These are phyloP conservation scores for Agrenia bidenticulata DNA, from an alignment of 2,888 invertebrate genomes.

Conservation along the genomic window DNA sequence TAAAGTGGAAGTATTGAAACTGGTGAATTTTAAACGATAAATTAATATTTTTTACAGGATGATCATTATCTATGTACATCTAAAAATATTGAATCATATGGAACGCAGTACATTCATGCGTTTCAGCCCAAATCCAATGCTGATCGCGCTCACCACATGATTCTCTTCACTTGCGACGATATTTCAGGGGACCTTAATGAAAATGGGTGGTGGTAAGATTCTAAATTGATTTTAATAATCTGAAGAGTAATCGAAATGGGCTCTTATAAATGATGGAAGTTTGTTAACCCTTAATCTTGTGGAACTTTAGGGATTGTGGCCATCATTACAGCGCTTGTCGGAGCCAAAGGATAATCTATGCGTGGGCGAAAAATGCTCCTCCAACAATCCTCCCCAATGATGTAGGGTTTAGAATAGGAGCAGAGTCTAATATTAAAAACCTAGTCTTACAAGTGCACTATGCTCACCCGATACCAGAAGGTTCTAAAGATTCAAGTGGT, in stretches of 20 bases:
- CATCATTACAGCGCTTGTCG: constrained; percentile 56
- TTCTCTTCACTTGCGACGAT: constrained; percentile 55
- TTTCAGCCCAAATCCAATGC: constrained; percentile 60
- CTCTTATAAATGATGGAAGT: constrained; percentile 43
- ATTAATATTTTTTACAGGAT: constrained; percentile 54
- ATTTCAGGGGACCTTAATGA: not conserved
- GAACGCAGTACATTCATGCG: constrained; percentile 52
- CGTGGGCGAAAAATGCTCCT: constrained; percentile 65
- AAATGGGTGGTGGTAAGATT: constrained; percentile 45
- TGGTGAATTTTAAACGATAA: constrained; percentile 3
- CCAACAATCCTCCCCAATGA: constrained; percentile 60
- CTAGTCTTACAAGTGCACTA: constrained; percentile 63
- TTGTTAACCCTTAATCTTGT: no score
- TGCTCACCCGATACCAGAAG: constrained; percentile 55
- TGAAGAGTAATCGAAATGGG: no score
- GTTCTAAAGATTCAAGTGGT: constrained; percentile 47
- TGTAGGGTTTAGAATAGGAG: constrained; percentile 62
- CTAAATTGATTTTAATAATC: no score
- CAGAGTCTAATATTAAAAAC: constrained; percentile 58
- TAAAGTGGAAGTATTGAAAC: not conserved
- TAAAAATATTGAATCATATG: constrained; percentile 55
- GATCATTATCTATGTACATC: constrained; percentile 59
- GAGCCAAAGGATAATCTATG: constrained; percentile 60
- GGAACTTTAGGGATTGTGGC: constrained; percentile 59
- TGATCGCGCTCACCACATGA: constrained; percentile 62